These are phyloP conservation scores for Atherinomorus stipes DNA, from an alignment of 2,113 vertebrate species.

Conservation along the genomic window DNA sequence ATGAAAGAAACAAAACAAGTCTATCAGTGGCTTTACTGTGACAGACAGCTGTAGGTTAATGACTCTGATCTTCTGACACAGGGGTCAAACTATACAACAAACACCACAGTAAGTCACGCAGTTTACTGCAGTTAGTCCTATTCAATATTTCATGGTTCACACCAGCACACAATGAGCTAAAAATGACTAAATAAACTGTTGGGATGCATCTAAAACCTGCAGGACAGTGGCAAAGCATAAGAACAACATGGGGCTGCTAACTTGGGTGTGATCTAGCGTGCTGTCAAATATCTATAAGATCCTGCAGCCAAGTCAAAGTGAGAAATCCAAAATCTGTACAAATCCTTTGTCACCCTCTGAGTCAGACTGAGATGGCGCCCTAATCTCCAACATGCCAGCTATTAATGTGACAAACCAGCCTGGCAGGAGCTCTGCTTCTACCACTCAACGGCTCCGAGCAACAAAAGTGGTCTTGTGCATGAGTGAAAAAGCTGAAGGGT, in stretches of 20 bases:
- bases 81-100: background rate
- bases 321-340: constrained; percentile 38
- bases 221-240: constrained; percentile 3
- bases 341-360: constrained; percentile 55
- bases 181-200: background rate
- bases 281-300: constrained; percentile 44
- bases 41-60: constrained; percentile 20
- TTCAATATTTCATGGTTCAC: no score
- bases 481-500: constrained; percentile 40
- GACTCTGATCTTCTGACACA: background rate
- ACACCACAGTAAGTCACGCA: background rate
- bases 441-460: constrained; percentile 7
- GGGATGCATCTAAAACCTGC: no score
- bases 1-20: constrained; percentile 30
- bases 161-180: no score
- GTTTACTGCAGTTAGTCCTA: background rate
- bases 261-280: constrained; percentile 10
- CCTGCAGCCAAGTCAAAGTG: constrained; percentile 8
- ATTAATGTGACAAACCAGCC: constrained; percentile 78
- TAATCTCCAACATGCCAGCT: constrained; percentile 74
- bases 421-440: constrained; percentile 41
- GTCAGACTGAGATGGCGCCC: constrained; percentile 44
- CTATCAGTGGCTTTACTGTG: constrained; percentile 3
- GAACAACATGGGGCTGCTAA: constrained; percentile 1
- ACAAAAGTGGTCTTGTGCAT: constrained; percentile 26